Conservation (phyloP, 1,140 invertebrate species). For the Calliopsis andreniformis region DNA sequence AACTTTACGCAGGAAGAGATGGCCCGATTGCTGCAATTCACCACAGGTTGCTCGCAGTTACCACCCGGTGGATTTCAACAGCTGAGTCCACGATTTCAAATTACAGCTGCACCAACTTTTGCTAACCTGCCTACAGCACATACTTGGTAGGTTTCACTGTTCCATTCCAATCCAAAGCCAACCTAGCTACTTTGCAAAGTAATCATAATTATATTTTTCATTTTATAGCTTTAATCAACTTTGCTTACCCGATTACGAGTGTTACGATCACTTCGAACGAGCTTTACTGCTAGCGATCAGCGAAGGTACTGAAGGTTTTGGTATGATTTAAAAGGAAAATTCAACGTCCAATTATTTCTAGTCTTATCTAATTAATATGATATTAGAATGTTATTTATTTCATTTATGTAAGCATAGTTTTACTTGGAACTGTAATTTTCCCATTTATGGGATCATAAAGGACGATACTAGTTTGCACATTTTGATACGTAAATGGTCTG, state of each 20-base stretch:
- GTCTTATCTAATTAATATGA: slow-evolving; percentile 24
- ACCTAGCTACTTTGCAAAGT: slow-evolving; percentile 1
- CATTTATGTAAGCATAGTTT: background rate
- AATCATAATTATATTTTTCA: slow-evolving; percentile 42
- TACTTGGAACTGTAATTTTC: slow-evolving; percentile 11
- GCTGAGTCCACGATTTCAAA: slow-evolving; percentile 94
- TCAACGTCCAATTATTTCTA: slow-evolving; percentile 38
- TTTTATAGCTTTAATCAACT: slow-evolving; percentile 95
- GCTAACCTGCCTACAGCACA: slow-evolving; percentile 96
- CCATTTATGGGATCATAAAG: background rate
- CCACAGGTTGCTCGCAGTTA: slow-evolving; percentile 95
- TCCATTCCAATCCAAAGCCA: too few species aligned
- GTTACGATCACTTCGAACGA: slow-evolving; percentile 96
- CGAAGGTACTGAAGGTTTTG: slow-evolving; percentile 97
- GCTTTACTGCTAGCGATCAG: slow-evolving; percentile 94
- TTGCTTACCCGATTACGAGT: slow-evolving; percentile 96
- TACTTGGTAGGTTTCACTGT: slow-evolving; percentile 87
- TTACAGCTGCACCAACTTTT: slow-evolving; percentile 93
- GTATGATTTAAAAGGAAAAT: slow-evolving; percentile 87
- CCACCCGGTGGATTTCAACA: slow-evolving; percentile 95
- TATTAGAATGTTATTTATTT: slow-evolving; percentile 31
- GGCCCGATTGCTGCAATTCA: slow-evolving; percentile 95
- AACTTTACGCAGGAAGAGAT: slow-evolving; percentile 97
- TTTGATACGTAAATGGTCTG: slow-evolving; percentile 44
- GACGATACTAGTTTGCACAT: slow-evolving; percentile 30